Percentiles rank a stretch among this genome's conserved stretches.
These are phyloP conservation scores for Pseudorasbora parva DNA, from an alignment of 2,113 vertebrate species.

Conservation along the genomic window DNA sequence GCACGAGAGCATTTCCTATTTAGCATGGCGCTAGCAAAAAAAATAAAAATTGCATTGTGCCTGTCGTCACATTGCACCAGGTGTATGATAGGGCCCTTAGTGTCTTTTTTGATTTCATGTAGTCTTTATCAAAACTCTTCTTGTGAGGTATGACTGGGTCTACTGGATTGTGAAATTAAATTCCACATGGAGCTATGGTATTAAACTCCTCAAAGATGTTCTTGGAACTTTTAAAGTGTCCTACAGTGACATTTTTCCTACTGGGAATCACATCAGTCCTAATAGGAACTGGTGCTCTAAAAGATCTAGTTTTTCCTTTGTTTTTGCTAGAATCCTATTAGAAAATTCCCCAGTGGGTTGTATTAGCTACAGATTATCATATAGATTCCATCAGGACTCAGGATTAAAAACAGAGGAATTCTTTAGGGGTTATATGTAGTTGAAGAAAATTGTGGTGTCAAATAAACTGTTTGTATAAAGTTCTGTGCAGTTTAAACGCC, in stretches of 20 bases:
- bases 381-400: background rate
- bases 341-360: background rate
- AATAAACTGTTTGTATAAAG: background rate
- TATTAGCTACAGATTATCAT: background rate
- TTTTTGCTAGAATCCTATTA: conserved; percentile 19
- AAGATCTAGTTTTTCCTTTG: background rate
- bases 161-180: no score
- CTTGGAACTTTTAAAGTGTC: background rate
- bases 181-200: background rate
- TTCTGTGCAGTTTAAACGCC: background rate
- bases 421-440: background rate
- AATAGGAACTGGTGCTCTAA: background rate
- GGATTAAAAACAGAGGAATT: background rate
- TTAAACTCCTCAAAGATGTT: background rate
- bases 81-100: background rate
- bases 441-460: background rate
- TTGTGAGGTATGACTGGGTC: background rate
- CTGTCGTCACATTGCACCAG: no score
- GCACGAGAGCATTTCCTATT: no score
- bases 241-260: background rate
- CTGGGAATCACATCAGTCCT: background rate
- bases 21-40: no score
- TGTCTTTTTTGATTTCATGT: background rate
- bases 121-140: background rate
- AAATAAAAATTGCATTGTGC: no score